Evolutionary conservation across 2,113 vertebrate species (phyloP).

Genomic region (Ursus arctos): DNA sequence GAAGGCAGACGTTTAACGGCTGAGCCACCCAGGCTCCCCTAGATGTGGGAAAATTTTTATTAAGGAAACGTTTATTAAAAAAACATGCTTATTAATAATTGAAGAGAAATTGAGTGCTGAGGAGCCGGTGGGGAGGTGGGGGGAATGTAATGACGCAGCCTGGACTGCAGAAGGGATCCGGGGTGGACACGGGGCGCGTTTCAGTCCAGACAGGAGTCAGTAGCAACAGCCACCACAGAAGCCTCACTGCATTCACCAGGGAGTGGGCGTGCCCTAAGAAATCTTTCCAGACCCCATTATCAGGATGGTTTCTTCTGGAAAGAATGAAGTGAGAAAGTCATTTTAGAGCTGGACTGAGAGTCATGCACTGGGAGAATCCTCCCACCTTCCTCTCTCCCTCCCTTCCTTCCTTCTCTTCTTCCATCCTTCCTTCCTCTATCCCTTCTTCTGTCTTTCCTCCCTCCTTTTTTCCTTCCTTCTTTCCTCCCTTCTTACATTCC

Average conservation of each 20-base stretch:
- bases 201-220: not conserved
- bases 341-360: not conserved
- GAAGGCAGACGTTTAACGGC: no score
- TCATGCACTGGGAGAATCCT: not conserved
- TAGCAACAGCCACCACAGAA: not conserved
- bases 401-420: no score
- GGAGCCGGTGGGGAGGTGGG: not conserved
- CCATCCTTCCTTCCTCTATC: no score
- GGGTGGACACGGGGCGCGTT: not conserved
- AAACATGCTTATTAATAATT: not conserved
- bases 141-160: not conserved
- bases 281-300: not conserved
- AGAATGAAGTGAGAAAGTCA: not conserved
- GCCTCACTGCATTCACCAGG: not conserved
- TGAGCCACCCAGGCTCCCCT: not conserved
- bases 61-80: not conserved
- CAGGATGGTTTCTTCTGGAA: not conserved
- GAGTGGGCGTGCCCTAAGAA: not conserved
- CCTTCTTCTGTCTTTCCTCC: no score
- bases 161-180: not conserved
- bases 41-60: constrained; percentile 21
- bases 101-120: not conserved
- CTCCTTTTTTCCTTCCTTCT: no score
- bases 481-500: not conserved
- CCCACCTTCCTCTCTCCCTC: not conserved